Percentiles rank a stretch among this genome's conserved stretches.
Conservation (phyloP, 2,888 invertebrate genomes). For the Conchocele bisecta region DNA sequence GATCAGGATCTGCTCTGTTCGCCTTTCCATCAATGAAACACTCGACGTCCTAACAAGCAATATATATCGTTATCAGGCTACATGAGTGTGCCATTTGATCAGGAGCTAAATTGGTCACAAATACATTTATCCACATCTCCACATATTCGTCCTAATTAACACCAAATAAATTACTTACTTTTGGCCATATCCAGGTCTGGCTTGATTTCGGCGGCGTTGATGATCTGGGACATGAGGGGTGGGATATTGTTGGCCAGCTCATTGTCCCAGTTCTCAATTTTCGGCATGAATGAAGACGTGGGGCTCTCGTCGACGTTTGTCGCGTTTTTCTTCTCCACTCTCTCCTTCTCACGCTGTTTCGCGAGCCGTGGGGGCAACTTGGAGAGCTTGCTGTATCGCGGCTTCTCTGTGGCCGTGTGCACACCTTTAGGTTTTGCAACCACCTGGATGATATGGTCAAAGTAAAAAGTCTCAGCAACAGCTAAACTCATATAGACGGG, state of each 20-base stretch:
- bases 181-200: conserved; percentile 42
- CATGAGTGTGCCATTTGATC: too few relatives aligned
- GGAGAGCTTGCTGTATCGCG: conserved; percentile 82
- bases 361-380: conserved; percentile 91
- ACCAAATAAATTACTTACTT: too few relatives aligned
- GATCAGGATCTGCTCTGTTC: too few relatives aligned
- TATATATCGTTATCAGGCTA: too few relatives aligned
- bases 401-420: conserved; percentile 62
- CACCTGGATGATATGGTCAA: conserved; percentile 57
- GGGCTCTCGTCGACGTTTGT: conserved; percentile 45
- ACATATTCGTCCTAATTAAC: too few relatives aligned
- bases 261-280: conserved; percentile 82
- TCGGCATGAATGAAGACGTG: conserved; percentile 69
- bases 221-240: conserved; percentile 43
- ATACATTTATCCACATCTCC: neutral
- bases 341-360: conserved; percentile 87
- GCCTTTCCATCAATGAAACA: too few relatives aligned
- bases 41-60: too few relatives aligned
- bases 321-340: conserved; percentile 78
- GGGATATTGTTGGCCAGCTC: conserved; percentile 81
- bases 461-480: too few relatives aligned
- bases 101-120: too few relatives aligned
- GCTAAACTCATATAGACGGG: too few relatives aligned
- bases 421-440: conserved; percentile 76
- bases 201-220: conserved; percentile 45